Evolutionary conservation across 2,113 vertebrate genomes (phyloP).

Genomic region (Rhabdomys dilectus): DNA sequence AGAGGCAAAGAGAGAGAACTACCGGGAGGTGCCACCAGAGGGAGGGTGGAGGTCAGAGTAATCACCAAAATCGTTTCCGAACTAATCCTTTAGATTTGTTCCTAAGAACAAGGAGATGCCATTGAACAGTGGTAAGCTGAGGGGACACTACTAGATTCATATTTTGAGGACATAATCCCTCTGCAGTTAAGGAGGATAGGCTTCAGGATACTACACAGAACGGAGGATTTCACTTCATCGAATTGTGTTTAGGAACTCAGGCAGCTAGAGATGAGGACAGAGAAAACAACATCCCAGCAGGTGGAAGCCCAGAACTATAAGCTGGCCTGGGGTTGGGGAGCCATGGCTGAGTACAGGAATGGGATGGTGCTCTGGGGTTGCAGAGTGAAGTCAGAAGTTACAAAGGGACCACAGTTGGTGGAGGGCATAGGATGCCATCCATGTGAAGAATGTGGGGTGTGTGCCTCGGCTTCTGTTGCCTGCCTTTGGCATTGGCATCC

Average conservation of each 20-base stretch:
- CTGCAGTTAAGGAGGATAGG: not conserved
- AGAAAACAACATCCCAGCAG: not conserved
- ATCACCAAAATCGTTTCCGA: not conserved
- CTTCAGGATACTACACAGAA: not conserved
- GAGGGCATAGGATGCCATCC: not conserved
- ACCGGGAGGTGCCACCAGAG: accelerated
- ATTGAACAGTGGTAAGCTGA: not conserved
- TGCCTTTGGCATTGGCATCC: not conserved
- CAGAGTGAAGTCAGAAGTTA: not conserved
- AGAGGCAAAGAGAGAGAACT: not conserved
- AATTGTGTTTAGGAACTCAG: not conserved
- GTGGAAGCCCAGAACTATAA: not conserved
- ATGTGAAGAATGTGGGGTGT: not conserved
- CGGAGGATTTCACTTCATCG: not conserved
- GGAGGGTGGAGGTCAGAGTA: not conserved
- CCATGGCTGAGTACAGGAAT: not conserved
- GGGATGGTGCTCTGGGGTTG: not conserved
- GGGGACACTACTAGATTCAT: not conserved
- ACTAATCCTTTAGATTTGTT: not conserved
- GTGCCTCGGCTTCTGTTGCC: not conserved
- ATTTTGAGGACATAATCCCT: not conserved
- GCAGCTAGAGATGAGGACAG: not conserved
- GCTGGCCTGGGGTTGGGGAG: not conserved
- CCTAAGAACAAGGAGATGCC: not conserved
- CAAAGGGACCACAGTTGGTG: not conserved